Evolutionary conservation across 2,113 vertebrate species (phyloP), one percentile per base, ranked within the genome.

Genomic region (Salminus brasiliensis): DNA sequence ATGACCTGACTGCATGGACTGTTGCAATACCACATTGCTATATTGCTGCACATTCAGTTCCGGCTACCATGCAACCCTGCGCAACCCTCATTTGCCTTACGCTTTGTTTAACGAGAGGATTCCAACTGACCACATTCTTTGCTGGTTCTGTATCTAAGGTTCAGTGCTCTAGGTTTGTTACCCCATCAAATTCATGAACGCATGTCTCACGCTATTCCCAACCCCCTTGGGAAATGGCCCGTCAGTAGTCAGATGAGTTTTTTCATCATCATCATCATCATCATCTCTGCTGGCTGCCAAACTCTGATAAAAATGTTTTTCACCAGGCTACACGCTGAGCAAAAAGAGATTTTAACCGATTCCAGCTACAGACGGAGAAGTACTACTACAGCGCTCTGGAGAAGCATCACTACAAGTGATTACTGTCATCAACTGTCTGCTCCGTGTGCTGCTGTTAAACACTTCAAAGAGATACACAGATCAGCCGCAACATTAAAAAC

Each of bases 231-330:
- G 78, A 67, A 45, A 67, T 21, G 8, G 18, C 1, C 59, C 53
- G 13, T 53, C 69, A 47, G 27, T 66, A 32, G 66, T 49, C 39
- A 43, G 15, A 55, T 63, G 53, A 66, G 53, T 68, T 62, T 66
- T 53, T 62, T 81, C 72, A 74, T 62, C n/a, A n/a, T n/a, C n/a
- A n/a, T n/a, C n/a, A n/a, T n/a, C n/a, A n/a, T n/a, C n/a, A n/a
- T n/a, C 77, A 80, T 57, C 34, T 80, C 66, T 74, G 7, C 27
- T 25, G 25, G 78, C 39, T 79, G 68, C 69, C 39, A 43, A 57
- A 30, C n/a, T 80, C 39, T 63, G 65, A 70, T 69, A 49, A 65
- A 81, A 41, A 53, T 69, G 53, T 75, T 74, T 81, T 23, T 47
- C 12, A 55, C 16, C 13, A n/a, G n/a, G 53, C 53, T 70, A 23